phyloP scores from a whole-genome alignment of 2,888 invertebrate species.

The Tipula unca region DNA sequence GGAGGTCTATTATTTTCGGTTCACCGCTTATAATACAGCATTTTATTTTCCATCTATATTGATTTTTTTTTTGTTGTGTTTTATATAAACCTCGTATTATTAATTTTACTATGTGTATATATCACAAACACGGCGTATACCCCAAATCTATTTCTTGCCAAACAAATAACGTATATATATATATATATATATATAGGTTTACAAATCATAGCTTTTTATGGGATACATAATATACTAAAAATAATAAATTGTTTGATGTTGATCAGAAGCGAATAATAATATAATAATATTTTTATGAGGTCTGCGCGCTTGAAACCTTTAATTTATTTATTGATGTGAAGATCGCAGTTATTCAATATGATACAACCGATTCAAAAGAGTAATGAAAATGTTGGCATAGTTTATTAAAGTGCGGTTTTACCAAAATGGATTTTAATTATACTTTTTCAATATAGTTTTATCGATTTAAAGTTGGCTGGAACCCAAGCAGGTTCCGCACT shows the following conservation, averaged over 20 bases:
- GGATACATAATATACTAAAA: background rate
- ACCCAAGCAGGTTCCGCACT: no score
- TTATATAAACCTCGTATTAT: background rate
- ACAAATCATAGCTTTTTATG: background rate
- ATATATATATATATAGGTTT: background rate
- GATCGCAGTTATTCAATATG: no score
- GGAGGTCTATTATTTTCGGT: conserved; percentile 14
- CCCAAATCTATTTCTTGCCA: background rate
- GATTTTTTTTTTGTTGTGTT: background rate
- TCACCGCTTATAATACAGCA: background rate
- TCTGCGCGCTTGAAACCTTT: background rate
- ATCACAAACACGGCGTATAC: background rate
- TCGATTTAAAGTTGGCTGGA: no score
- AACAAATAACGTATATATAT: background rate
- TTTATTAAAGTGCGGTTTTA: no score
- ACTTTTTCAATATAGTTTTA: no score
- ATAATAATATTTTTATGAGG: background rate
- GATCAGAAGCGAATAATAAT: conserved; percentile 1
- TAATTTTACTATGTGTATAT: background rate
- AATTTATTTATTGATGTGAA: background rate
- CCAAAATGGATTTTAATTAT: no score
- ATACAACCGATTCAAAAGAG: no score
- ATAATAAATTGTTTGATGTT: background rate
- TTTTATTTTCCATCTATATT: background rate
- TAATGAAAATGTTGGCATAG: no score